phyloP scores from a whole-genome alignment of 1,140 invertebrate genomes.

The Drosophila tani region DNA sequence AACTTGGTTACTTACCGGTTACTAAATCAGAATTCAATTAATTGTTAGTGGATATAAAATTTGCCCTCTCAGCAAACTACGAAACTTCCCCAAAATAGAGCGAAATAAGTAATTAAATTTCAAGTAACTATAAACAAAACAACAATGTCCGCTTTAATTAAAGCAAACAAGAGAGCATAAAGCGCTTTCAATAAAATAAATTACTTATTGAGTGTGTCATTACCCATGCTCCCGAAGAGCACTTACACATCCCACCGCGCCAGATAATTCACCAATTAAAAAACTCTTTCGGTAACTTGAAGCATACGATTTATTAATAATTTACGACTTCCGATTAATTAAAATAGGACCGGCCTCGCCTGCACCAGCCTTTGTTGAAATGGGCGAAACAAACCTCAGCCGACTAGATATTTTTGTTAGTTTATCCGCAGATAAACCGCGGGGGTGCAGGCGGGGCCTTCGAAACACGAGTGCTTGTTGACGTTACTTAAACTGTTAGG shows the following conservation, averaged over 20 bases:
- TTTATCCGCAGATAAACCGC: not conserved
- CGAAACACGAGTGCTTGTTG: constrained; percentile 11
- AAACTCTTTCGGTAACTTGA: not conserved
- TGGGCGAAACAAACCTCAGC: not conserved
- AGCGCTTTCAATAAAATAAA: not conserved
- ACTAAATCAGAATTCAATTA: not conserved
- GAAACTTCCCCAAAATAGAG: not conserved
- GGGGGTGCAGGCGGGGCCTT: constrained; percentile 11
- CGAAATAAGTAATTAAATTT: not conserved
- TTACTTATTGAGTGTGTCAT: not conserved
- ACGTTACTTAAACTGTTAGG: constrained; percentile 19
- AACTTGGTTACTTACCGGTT: not conserved
- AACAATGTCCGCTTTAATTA: not conserved
- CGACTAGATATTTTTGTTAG: constrained; percentile 33
- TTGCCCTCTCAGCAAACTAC: not conserved
- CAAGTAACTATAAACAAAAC: not conserved
- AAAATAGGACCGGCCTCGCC: constrained; percentile 10
- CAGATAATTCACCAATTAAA: not conserved
- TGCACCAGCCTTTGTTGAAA: constrained; percentile 17
- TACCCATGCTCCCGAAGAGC: no score
- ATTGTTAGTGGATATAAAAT: not conserved
- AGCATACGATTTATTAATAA: constrained; percentile 16
- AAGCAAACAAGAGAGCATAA: not conserved
- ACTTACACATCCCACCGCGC: not conserved
- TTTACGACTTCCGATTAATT: constrained; percentile 12